Percentiles rank a stretch among this genome's conserved stretches.
Evolutionary conservation across 1,140 invertebrate genomes (phyloP).

Genomic region (Bombus affinis): DNA sequence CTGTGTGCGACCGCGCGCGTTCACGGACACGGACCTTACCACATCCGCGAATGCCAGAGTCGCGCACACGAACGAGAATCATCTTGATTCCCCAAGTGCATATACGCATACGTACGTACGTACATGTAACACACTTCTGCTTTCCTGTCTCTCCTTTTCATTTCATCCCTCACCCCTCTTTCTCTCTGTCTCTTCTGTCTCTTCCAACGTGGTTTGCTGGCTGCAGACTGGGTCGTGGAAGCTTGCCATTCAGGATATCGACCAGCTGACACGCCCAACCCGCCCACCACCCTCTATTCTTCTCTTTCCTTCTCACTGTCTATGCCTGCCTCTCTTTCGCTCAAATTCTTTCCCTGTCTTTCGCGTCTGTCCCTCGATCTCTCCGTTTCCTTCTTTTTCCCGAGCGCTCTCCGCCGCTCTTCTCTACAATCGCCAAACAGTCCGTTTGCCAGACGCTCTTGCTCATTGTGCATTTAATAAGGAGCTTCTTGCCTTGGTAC

Average conservation of each 20-base stretch:
- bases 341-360: background rate
- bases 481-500: slow-evolving; percentile 46
- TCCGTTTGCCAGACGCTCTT: slow-evolving; percentile 63
- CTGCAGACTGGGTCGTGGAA: slow-evolving; percentile 69
- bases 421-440: slow-evolving; percentile 62
- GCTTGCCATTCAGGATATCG: slow-evolving; percentile 77
- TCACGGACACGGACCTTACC: background rate
- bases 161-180: background rate
- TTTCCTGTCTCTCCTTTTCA: background rate
- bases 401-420: slow-evolving; percentile 36
- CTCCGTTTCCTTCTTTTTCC: background rate
- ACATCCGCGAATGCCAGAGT: background rate
- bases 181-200: slow-evolving; percentile 1
- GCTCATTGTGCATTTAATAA: slow-evolving; percentile 66
- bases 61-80: slow-evolving; percentile 11
- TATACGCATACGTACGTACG: background rate
- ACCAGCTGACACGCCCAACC: slow-evolving; percentile 75
- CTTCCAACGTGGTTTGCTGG: slow-evolving; percentile 51
- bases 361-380: background rate
- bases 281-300: slow-evolving; percentile 33
- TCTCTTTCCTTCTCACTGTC: slow-evolving; percentile 8
- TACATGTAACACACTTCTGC: too few relatives aligned
- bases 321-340: slow-evolving; percentile 11
- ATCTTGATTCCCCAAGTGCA: background rate
- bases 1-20: background rate